Percentiles rank a stretch among this genome's conserved stretches.
phyloP scores from a whole-genome alignment of 1,140 invertebrate species.

The Lamellibrachia luymesi region DNA sequence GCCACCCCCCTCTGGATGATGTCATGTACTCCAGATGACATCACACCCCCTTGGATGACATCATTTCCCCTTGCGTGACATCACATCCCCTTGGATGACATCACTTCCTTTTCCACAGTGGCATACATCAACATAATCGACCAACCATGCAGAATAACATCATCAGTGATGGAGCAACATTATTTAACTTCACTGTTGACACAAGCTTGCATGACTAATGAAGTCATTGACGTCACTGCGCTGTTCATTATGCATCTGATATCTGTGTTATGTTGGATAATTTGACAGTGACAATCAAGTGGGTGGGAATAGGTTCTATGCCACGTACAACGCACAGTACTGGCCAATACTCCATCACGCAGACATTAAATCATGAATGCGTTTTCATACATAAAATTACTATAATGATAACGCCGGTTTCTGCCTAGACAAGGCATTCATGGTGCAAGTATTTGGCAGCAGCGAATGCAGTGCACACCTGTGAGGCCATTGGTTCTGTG shows the following conservation, averaged over 20 bases:
- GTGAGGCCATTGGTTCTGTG: too few relatives aligned
- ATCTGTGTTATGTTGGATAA: background rate
- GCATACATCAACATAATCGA: background rate
- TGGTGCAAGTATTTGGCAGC: too few relatives aligned
- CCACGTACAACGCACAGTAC: background rate
- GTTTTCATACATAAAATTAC: background rate
- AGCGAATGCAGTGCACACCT: too few relatives aligned
- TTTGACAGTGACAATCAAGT: background rate
- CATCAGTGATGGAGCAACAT: background rate
- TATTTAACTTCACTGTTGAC: background rate
- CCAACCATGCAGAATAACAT: background rate
- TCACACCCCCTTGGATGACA: background rate
- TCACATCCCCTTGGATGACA: background rate
- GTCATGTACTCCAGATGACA: background rate
- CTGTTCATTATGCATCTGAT: constrained; percentile 1
- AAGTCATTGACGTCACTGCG: background rate
- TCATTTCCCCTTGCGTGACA: background rate
- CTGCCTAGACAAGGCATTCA: too few relatives aligned
- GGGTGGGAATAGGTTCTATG: background rate
- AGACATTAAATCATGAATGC: background rate
- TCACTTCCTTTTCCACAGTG: background rate
- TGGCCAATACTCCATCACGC: background rate
- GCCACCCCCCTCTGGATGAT: background rate
- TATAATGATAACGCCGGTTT: too few relatives aligned
- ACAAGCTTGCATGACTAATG: background rate